A percentile compares a stretch with the other conserved stretches of the same genome.
Evolutionary conservation across 2,113 vertebrate genomes (phyloP).

Genomic region (Rhynchomys soricoides): DNA sequence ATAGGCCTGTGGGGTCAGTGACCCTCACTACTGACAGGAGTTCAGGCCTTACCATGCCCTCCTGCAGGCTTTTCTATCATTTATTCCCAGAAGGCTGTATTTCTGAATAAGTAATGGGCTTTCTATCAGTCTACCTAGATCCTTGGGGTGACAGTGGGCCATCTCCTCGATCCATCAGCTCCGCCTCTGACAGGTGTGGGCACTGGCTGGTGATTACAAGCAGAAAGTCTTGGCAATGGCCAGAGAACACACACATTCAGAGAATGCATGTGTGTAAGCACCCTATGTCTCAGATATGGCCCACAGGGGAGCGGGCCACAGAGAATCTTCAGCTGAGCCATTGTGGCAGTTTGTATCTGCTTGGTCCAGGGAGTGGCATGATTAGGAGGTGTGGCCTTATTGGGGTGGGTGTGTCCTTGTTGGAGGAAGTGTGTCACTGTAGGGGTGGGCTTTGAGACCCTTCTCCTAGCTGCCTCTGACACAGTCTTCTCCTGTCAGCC

Average conservation of each 20-base stretch:
- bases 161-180: neutral
- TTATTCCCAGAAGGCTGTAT: neutral
- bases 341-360: too few relatives aligned
- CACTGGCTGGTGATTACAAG: constrained; percentile 22
- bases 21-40: neutral
- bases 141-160: neutral
- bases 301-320: neutral
- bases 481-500: too few relatives aligned
- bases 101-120: neutral
- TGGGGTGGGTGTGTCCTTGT: too few relatives aligned
- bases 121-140: neutral
- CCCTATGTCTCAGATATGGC: neutral
- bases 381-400: too few relatives aligned
- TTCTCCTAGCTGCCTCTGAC: too few relatives aligned
- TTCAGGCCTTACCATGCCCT: neutral
- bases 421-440: too few relatives aligned
- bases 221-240: neutral
- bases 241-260: neutral
- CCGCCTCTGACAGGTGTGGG: neutral
- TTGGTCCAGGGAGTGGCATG: too few relatives aligned
- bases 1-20: neutral
- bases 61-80: constrained; percentile 8
- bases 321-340: neutral
- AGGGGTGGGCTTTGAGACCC: too few relatives aligned
- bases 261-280: neutral